A percentile compares a stretch with the other conserved stretches of the same genome.
phyloP scores from a whole-genome alignment of 1,140 invertebrate species.

The Ptiloglossa arizonensis region DNA sequence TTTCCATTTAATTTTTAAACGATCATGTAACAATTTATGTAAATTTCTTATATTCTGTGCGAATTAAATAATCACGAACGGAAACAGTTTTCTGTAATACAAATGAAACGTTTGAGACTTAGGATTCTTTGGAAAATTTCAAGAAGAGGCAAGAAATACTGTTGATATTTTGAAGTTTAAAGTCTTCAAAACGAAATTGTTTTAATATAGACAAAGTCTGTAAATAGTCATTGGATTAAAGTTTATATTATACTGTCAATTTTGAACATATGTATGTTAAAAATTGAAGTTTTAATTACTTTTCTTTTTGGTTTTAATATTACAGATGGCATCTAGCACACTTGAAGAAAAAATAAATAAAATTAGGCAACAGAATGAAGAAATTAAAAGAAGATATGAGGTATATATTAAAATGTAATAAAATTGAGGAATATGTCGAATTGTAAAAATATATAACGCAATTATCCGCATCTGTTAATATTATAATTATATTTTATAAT shows the following conservation, averaged over 20 bases:
- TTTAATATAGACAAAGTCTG: no score
- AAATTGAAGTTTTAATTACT: neutral
- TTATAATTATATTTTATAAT: neutral
- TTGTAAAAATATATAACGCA: no score
- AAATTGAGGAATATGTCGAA: slow-evolving; percentile 2
- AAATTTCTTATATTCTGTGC: neutral
- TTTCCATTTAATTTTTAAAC: neutral
- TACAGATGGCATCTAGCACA: slow-evolving; percentile 74
- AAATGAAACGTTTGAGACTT: neutral
- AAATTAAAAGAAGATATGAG: slow-evolving; percentile 79
- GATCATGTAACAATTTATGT: neutral
- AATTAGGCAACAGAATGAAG: slow-evolving; percentile 80
- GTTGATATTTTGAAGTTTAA: neutral
- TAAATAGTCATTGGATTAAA: no score
- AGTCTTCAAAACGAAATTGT: neutral
- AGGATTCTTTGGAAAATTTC: neutral
- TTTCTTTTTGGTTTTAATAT: slow-evolving; percentile 10
- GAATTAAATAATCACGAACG: neutral
- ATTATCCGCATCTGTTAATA: no score
- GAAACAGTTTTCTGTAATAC: neutral
- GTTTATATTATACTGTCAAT: no score
- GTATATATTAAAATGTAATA: slow-evolving; percentile 59
- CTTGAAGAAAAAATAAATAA: slow-evolving; percentile 80
- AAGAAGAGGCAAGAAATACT: neutral
- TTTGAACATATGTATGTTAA: no score